Conservation (phyloP, 2,888 invertebrate genomes). For the Myopa tessellatipennis region DNA sequence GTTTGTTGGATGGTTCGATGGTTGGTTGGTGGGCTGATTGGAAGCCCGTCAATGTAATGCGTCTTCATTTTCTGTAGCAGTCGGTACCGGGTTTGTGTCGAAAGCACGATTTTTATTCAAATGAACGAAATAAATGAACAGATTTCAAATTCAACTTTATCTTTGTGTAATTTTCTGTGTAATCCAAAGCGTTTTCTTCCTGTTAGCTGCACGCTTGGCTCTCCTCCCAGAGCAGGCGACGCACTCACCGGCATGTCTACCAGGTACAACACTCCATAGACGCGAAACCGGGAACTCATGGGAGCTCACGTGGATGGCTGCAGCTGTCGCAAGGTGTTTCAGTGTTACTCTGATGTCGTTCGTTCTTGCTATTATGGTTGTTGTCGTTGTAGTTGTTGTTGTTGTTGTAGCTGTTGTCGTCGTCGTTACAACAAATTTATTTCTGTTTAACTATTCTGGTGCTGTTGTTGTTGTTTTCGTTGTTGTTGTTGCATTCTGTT, state of each 20-base stretch:
- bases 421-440: background rate
- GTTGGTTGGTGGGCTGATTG: background rate
- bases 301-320: conserved; percentile 2
- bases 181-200: conserved; percentile 21
- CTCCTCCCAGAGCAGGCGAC: too few species aligned
- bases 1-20: background rate
- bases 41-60: background rate
- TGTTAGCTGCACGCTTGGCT: background rate
- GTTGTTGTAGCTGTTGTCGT: background rate
- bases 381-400: conserved; percentile 9
- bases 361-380: background rate
- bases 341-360: too few species aligned
- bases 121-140: conserved; percentile 24
- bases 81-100: background rate
- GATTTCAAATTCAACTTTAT: conserved; percentile 34
- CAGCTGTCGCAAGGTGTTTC: conserved; percentile 8
- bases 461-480: background rate
- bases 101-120: conserved; percentile 10
- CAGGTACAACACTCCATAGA: too few species aligned
- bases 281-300: background rate
- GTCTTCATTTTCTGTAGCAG: conserved; percentile 20
- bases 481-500: conserved; percentile 1
- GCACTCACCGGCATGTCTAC: too few species aligned
- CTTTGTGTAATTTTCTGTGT: conserved; percentile 39
- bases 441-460: too few species aligned